Conservation (phyloP, 2,113 vertebrate genomes). For the Athene cunicularia region DNA sequence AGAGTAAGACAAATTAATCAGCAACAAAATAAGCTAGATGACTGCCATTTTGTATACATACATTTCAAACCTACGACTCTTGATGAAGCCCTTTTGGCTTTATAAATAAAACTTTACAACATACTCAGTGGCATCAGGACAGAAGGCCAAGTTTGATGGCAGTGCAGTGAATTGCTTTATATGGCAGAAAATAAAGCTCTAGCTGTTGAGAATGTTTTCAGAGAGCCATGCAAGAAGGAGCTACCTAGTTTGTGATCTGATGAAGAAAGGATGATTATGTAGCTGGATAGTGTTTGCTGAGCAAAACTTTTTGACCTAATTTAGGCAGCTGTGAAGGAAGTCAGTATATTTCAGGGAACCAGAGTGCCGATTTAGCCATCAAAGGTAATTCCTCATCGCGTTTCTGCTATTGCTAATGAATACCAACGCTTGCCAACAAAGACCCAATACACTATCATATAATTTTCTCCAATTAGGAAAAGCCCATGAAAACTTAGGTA, state of each 20-base stretch:
- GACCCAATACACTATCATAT: accelerated
- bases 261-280: background rate
- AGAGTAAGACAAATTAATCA: background rate
- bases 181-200: background rate
- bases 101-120: background rate
- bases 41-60: background rate
- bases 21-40: background rate
- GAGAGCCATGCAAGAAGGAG: background rate
- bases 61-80: background rate
- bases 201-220: background rate
- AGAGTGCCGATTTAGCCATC: background rate
- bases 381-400: background rate
- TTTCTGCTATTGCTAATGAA: background rate
- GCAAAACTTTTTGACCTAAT: background rate
- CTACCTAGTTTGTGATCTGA: background rate
- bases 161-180: background rate
- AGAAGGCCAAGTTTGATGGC: background rate
- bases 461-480: background rate
- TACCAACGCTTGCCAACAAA: background rate
- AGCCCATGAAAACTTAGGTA: background rate
- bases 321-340: background rate
- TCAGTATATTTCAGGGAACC: background rate
- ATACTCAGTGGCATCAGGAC: background rate
- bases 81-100: background rate
- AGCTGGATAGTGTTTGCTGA: background rate